phyloP scores from a whole-genome alignment of 2,113 vertebrate genomes.

The Barnardius zonarius region DNA sequence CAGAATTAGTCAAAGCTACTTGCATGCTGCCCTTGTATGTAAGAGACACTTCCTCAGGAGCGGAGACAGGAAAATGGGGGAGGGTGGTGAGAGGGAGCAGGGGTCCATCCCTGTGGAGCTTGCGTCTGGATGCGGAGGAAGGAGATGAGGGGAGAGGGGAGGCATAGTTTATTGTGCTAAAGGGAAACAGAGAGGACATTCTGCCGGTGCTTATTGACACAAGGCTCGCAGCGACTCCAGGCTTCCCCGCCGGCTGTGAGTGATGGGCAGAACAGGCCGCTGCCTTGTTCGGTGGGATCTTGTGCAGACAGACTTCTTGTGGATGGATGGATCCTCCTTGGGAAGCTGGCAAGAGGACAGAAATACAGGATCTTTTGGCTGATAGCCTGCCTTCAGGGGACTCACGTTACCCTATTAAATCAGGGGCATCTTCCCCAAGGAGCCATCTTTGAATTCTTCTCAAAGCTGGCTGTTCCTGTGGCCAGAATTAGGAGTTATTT shows the following conservation, averaged over 20 bases:
- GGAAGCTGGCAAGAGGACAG: not conserved
- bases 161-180: constrained; percentile 60
- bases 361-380: not conserved
- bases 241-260: not conserved
- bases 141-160: constrained; percentile 1
- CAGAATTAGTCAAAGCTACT: not conserved
- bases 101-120: constrained; percentile 1
- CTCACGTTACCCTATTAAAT: not conserved
- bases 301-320: not conserved
- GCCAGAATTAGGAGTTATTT: not conserved
- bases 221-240: constrained; percentile 1
- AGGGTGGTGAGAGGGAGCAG: not conserved
- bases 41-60: constrained; percentile 8
- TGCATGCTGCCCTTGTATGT: not conserved
- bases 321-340: not conserved
- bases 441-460: not conserved
- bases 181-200: constrained; percentile 56
- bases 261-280: not conserved
- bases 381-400: not conserved
- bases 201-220: constrained; percentile 64
- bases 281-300: not conserved
- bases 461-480: not conserved
- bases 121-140: not conserved
- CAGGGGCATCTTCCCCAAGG: not conserved
- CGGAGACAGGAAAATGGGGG: constrained; percentile 27